These are phyloP conservation scores for Stichodactyla helianthus DNA, from an alignment of 64 coral and sea anemone genomes.

Conservation along the genomic window DNA sequence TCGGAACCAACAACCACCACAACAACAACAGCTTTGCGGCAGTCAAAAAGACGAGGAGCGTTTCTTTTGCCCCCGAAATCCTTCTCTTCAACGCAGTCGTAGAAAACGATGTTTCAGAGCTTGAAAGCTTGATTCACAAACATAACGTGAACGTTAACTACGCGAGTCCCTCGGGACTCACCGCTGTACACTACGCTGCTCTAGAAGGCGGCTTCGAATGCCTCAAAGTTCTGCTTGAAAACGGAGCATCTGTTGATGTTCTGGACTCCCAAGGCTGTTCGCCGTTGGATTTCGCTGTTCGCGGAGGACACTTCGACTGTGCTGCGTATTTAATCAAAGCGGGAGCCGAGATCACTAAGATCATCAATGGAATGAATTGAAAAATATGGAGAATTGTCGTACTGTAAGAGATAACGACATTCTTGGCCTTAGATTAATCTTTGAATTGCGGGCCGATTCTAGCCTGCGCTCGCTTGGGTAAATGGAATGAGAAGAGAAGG, in stretches of 20 bases:
- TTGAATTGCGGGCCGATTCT: not conserved
- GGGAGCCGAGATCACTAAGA: constrained; percentile 83
- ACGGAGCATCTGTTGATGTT: constrained; percentile 60
- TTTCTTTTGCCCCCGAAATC: constrained; percentile 79
- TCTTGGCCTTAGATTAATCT: not conserved
- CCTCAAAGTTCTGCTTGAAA: constrained; percentile 52
- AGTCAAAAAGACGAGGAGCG: constrained; percentile 63
- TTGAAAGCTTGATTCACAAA: constrained; percentile 46
- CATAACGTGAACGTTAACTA: constrained; percentile 71
- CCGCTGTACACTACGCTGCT: constrained; percentile 73
- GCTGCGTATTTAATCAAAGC: constrained; percentile 75
- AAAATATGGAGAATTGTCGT: not conserved
- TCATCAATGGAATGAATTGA: constrained; percentile 66
- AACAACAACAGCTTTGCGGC: not conserved
- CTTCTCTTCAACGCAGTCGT: constrained; percentile 67
- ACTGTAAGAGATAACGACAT: not conserved
- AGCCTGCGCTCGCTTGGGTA: not conserved
- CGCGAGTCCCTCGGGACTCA: constrained; percentile 59
- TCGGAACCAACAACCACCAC: not conserved
- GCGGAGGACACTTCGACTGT: constrained; percentile 88
- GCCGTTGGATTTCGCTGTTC: constrained; percentile 87
- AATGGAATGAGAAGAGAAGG: not conserved
- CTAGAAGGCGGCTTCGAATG: constrained; percentile 79
- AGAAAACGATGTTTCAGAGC: constrained; percentile 72
- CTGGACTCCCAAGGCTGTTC: constrained; percentile 60